Evolutionary conservation across 2,888 invertebrate genomes (phyloP), one percentile per base, ranked within the genome.

Genomic region (Drosophila cognata): DNA sequence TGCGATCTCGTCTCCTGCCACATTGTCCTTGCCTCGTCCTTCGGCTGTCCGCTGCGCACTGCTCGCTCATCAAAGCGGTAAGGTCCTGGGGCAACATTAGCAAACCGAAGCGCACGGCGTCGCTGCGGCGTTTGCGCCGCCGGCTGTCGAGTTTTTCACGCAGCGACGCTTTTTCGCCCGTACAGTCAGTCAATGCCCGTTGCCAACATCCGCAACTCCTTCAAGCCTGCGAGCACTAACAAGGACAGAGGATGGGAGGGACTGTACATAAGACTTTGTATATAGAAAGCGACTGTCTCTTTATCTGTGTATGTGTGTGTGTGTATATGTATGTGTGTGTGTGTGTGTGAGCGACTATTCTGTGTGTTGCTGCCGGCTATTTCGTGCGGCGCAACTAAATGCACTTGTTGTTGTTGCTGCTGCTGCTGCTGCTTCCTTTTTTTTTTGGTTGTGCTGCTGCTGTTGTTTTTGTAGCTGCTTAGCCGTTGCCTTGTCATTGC

Each of bases 11-110:
- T 63, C 78, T 46, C 59, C 33, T 65, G 71, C 55, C 57, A 71
- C 73, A 48, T 62, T 70, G 81, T 72, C 73, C 68, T 80, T 76
- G 77, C 75, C 73, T 28, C 68, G 57, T 51, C 28, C 55, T 70
- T 59, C 43, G 48, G 38, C 21, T 65, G 68, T 70, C 67, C 70
- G 70, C 77, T 71, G 73, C 70, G 81, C 67, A 6, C 41, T 57
- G 56, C 41, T 57, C 77, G 79, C 85, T 89, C 85, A 88, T 89
- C 85, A 86, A 89, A 86, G 90, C 90, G 85, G 88, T 77, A 88
- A 88, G 75, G 72, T 71, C 87, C 89, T 74, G 78, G 60, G 89
- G 87, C 90, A 77, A 88, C 80, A 90, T 88, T 88, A 90, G 87
- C 77, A 88, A 90, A 90, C 78, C 82, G 87, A 88, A 88, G 90